Evolutionary conservation across 2,888 invertebrate genomes (phyloP).

Genomic region (Aricia artaxerxes): DNA sequence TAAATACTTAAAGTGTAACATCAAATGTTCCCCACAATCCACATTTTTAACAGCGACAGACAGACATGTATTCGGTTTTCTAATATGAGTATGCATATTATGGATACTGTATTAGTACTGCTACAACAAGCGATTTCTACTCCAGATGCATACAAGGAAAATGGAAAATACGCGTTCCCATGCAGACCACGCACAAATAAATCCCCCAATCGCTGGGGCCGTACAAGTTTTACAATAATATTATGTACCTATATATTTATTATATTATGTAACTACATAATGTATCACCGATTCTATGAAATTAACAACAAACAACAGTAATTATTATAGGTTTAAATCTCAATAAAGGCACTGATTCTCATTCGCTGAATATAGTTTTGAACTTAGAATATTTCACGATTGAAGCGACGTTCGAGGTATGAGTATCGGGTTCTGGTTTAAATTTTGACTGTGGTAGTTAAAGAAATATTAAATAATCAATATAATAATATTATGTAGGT

Average conservation of each 20-base stretch:
- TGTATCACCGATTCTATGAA: not conserved
- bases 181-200: not conserved
- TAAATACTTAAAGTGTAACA: too few relatives aligned
- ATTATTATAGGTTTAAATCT: not conserved
- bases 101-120: not conserved
- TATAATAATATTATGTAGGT: too few relatives aligned
- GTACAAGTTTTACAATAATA: not conserved
- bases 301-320: not conserved
- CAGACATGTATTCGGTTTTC: too few relatives aligned
- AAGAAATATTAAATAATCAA: too few relatives aligned
- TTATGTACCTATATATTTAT: too few relatives aligned
- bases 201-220: not conserved
- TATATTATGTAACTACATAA: too few relatives aligned
- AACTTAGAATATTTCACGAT: not conserved
- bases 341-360: not conserved
- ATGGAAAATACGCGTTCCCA: not conserved
- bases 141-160: conserved; percentile 7
- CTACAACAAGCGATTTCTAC: not conserved
- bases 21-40: too few relatives aligned
- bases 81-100: too few relatives aligned
- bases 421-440: too few relatives aligned
- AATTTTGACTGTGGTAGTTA: too few relatives aligned
- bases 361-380: not conserved
- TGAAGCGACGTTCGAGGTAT: too few relatives aligned
- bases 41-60: too few relatives aligned